phyloP scores from a whole-genome alignment of 2,888 invertebrate species.

The Monopis laevigella region DNA sequence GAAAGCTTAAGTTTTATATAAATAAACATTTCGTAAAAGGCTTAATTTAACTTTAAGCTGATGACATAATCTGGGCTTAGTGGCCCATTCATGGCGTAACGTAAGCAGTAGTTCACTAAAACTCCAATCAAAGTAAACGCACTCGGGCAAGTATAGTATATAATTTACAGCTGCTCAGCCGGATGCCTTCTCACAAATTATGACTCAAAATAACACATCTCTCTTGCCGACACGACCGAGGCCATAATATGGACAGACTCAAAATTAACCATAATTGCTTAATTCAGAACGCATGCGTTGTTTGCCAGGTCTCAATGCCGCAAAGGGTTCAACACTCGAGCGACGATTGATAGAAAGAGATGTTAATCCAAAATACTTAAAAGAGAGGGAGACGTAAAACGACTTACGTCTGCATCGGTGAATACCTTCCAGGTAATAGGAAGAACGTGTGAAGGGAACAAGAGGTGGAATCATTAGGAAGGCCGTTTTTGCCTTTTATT shows the following conservation, averaged over 20 bases:
- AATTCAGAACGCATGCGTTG: conserved; percentile 54
- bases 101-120: conserved; percentile 29
- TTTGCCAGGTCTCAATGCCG: conserved; percentile 43
- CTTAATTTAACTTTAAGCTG: conserved; percentile 6
- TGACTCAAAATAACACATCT: conserved; percentile 64
- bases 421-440: conserved; percentile 47
- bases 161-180: conserved; percentile 64
- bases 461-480: conserved; percentile 46
- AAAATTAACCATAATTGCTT: conserved; percentile 68
- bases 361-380: conserved; percentile 2
- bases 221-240: conserved; percentile 44
- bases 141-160: conserved; percentile 31
- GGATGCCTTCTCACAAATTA: conserved; percentile 66
- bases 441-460: conserved; percentile 53
- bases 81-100: conserved; percentile 8
- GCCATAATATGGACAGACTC: conserved; percentile 55
- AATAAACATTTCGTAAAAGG: neutral
- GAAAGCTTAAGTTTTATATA: neutral
- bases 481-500: conserved; percentile 32
- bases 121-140: conserved; percentile 32
- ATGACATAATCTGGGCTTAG: conserved; percentile 8
- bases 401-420: conserved; percentile 24
- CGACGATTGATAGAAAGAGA: conserved; percentile 12
- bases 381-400: conserved; percentile 3
- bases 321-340: conserved; percentile 29